Evolutionary conservation across 2,797 vertebrate genomes (phyloP).

Genomic region (Serranus cabrilla): DNA sequence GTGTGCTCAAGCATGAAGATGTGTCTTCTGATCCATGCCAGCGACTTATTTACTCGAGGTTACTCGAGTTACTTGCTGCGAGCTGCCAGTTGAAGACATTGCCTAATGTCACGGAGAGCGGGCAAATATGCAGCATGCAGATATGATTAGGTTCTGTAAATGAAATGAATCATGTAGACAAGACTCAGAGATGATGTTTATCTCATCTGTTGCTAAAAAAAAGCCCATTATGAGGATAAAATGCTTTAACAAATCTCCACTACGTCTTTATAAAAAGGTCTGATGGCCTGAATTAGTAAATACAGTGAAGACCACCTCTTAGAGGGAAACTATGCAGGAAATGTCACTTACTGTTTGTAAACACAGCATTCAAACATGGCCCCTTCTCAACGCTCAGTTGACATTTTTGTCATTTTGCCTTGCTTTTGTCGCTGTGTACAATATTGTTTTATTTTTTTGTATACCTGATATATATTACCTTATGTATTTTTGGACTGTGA

Average conservation of each 20-base stretch:
- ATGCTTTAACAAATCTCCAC: background rate
- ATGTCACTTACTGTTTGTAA: no score
- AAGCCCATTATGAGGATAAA: slow-evolving; percentile 16
- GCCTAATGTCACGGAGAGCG: slow-evolving; percentile 64
- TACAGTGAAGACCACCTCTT: background rate
- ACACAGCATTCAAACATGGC: no score
- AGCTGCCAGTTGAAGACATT: slow-evolving; percentile 64
- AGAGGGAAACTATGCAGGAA: no score
- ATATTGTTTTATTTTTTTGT: no score
- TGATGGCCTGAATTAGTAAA: background rate
- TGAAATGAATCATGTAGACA: slow-evolving; percentile 66
- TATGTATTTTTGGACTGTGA: no score
- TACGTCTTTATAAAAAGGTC: background rate
- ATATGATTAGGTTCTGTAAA: slow-evolving; percentile 64
- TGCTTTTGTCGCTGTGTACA: no score
- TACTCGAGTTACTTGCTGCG: slow-evolving; percentile 65
- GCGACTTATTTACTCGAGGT: slow-evolving; percentile 78
- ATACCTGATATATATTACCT: no score
- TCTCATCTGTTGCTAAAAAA: slow-evolving; percentile 26
- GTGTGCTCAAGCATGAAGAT: slow-evolving; percentile 81
- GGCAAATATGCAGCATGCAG: slow-evolving; percentile 60
- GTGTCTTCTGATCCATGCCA: slow-evolving; percentile 80
- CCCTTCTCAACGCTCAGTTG: no score
- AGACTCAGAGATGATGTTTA: slow-evolving; percentile 46
- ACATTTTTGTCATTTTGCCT: no score